Percentiles rank a stretch among this genome's conserved stretches.
These are phyloP conservation scores for Macrosoma leucophasiata DNA, from an alignment of 2,888 invertebrate species.

Conservation along the genomic window DNA sequence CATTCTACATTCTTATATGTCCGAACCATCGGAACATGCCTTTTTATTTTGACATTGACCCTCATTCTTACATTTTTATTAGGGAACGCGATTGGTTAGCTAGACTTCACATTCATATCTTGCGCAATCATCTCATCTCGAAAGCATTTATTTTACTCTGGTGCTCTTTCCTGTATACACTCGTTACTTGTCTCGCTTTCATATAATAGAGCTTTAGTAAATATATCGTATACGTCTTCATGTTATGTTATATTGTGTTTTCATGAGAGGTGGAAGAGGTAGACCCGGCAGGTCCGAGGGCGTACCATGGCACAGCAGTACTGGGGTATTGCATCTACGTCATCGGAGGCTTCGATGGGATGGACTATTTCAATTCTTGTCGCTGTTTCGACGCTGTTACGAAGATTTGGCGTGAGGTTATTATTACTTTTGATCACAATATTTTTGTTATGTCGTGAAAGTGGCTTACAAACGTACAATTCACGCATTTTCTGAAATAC, in stretches of 20 bases:
- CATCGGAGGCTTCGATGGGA: constrained; percentile 95
- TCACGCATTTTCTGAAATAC: no score
- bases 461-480: no score
- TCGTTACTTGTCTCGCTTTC: not conserved
- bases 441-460: no score
- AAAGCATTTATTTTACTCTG: not conserved
- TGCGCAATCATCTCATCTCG: no score
- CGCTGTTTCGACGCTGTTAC: constrained; percentile 90
- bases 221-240: not conserved
- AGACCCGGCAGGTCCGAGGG: constrained; percentile 89
- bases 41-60: no score
- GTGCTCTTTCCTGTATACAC: not conserved
- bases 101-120: no score
- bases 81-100: no score
- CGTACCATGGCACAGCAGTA: constrained; percentile 95
- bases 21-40: no score
- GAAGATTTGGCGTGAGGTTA: constrained; percentile 87
- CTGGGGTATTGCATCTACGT: constrained; percentile 90
- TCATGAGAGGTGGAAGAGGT: constrained; percentile 79
- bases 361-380: constrained; percentile 90
- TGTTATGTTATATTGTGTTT: constrained; percentile 8
- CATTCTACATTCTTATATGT: no score
- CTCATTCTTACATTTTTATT: no score
- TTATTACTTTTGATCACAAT: no score
- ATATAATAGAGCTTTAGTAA: constrained; percentile 1